These are phyloP conservation scores for Isaurus tuberculatus DNA, from an alignment of 92 coral and sea anemone genomes.

Conservation along the genomic window DNA sequence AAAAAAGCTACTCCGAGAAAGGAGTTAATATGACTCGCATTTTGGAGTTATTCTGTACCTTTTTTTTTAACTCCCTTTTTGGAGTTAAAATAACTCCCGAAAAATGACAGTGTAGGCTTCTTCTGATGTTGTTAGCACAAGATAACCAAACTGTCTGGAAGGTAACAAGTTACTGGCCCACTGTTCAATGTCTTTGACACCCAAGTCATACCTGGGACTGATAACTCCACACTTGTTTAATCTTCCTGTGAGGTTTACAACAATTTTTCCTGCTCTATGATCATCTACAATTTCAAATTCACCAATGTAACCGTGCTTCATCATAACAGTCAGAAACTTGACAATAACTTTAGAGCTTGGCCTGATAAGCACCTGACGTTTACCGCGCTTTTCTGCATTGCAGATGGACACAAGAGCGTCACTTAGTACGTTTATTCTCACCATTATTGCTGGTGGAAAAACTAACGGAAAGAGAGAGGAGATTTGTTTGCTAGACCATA, in stretches of 20 bases:
- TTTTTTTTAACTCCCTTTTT: too few relatives aligned
- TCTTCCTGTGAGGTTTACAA: conserved; percentile 95
- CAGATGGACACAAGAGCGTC: conserved; percentile 98
- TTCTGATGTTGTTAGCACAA: conserved; percentile 95
- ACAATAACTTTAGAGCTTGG: conserved; percentile 96
- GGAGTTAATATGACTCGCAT: too few relatives aligned
- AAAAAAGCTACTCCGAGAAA: too few relatives aligned
- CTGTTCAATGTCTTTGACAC: conserved; percentile 93
- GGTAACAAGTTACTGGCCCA: conserved; percentile 99
- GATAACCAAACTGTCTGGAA: conserved; percentile 97
- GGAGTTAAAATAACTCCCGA: too few relatives aligned
- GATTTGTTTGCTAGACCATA: conserved; percentile 69
- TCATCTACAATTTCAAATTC: conserved; percentile 99
- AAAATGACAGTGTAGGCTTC: too few relatives aligned
- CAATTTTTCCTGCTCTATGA: conserved; percentile 97
- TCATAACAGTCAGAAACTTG: conserved; percentile 97
- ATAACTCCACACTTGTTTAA: conserved; percentile 99
- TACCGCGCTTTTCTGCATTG: conserved; percentile 99
- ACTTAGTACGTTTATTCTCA: conserved; percentile 96
- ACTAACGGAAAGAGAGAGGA: conserved; percentile 76
- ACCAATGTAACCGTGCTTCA: conserved; percentile 99
- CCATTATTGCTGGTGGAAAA: conserved; percentile 90
- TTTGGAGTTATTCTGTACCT: too few relatives aligned
- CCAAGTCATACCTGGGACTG: conserved; percentile 97
- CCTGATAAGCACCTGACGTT: conserved; percentile 94